Evolutionary conservation across 2,888 invertebrate species (phyloP).

Genomic region (Willowsia nigromaculata): DNA sequence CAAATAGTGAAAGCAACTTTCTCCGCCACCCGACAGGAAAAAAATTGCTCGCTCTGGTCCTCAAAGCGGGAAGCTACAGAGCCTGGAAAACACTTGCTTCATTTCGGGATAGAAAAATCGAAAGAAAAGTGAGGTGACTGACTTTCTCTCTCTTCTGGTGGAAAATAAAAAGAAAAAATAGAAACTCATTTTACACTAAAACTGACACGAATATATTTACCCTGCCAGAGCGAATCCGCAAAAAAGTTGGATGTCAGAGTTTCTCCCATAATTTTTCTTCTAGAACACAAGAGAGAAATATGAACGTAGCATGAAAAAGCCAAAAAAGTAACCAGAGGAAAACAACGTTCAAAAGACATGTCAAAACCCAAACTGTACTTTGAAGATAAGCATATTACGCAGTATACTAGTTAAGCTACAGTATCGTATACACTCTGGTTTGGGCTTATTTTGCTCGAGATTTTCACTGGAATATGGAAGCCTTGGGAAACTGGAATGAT

Average conservation of each 20-base stretch:
- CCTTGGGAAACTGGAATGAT: no score
- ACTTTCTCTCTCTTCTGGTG: neutral
- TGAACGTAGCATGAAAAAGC: neutral
- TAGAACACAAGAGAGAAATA: neutral
- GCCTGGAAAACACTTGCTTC: neutral
- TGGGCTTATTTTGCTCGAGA: no score
- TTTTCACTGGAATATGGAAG: no score
- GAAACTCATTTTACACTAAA: no score
- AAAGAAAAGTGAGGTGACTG: slow-evolving; percentile 4
- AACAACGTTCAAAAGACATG: neutral
- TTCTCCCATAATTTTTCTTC: neutral
- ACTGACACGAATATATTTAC: neutral
- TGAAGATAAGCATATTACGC: neutral
- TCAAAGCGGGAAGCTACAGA: slow-evolving; percentile 2
- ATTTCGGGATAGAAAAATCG: neutral
- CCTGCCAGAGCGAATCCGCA: neutral
- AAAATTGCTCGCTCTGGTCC: neutral
- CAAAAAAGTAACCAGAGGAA: neutral
- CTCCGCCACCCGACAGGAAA: no score
- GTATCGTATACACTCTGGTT: no score
- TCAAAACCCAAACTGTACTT: no score
- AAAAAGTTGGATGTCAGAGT: slow-evolving; percentile 26
- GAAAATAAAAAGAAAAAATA: no score
- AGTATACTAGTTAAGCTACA: no score
- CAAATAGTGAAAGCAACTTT: no score